phyloP scores from a whole-genome alignment of 1,140 invertebrate species.

The Drosophila lacteicornis region DNA sequence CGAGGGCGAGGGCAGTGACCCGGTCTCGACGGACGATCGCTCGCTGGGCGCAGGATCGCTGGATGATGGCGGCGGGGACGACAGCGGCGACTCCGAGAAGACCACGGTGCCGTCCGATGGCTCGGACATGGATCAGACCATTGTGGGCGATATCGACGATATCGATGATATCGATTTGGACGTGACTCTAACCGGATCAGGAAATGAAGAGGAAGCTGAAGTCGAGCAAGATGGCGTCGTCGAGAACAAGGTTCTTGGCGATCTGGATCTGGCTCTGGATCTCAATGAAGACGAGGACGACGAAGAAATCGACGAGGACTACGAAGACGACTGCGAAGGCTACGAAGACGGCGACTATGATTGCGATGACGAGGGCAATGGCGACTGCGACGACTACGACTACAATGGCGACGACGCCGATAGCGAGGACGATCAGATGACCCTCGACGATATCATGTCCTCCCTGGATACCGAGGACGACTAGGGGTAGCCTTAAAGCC shows the following conservation, averaged over 20 bases:
- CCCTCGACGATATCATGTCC: neutral
- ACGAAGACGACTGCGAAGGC: neutral
- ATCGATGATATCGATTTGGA: slow-evolving; percentile 1
- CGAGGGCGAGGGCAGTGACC: neutral
- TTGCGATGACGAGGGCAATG: neutral
- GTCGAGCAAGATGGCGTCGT: too few relatives aligned
- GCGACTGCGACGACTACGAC: neutral
- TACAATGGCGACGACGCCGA: neutral
- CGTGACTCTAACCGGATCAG: neutral
- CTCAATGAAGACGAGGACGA: too few relatives aligned
- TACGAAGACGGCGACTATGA: neutral
- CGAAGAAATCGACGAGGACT: neutral
- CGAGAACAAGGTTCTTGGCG: neutral
- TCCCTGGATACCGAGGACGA: neutral
- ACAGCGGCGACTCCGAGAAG: slow-evolving; percentile 6
- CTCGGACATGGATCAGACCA: slow-evolving; percentile 12
- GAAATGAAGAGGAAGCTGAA: neutral
- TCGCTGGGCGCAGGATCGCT: neutral
- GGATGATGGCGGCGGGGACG: too few relatives aligned
- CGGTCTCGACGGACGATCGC: neutral
- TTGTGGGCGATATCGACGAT: slow-evolving; percentile 11
- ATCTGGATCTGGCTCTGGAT: too few relatives aligned
- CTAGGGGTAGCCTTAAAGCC: neutral
- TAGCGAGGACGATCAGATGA: neutral
- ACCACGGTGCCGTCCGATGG: neutral